phyloP scores from a whole-genome alignment of 2,797 vertebrate species.

The Mormyrops boulengeri region DNA sequence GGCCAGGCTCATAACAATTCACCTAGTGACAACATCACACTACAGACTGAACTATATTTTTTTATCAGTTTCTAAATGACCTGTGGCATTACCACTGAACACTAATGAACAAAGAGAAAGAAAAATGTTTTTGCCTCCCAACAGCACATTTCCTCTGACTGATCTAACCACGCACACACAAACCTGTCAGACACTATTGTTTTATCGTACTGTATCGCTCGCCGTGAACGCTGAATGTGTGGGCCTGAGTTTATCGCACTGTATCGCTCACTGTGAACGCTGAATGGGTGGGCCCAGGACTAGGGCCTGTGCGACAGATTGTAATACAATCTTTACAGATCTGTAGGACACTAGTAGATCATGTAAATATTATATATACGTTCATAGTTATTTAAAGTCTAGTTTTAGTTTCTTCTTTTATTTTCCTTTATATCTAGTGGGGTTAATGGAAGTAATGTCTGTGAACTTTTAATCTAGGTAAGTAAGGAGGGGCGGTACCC shows the following conservation, averaged over 20 bases:
- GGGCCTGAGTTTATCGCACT: not conserved
- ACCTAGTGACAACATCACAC: not conserved
- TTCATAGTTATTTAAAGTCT: too few species aligned
- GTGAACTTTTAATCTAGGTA: not conserved
- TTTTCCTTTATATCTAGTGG: not conserved
- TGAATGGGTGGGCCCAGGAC: too few species aligned
- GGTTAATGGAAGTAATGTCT: not conserved
- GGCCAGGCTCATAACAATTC: not conserved
- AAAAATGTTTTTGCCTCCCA: not conserved
- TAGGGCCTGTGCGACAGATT: too few species aligned
- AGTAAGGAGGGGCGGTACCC: not conserved
- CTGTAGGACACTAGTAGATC: too few species aligned
- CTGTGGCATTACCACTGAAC: not conserved
- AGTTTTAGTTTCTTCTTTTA: too few species aligned
- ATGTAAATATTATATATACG: too few species aligned
- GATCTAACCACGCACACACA: not conserved
- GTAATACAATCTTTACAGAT: too few species aligned
- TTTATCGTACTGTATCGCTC: not conserved
- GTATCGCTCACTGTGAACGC: not conserved
- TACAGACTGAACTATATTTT: not conserved
- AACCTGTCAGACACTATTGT: too few species aligned
- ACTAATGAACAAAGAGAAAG: too few species aligned
- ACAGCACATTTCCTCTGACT: not conserved
- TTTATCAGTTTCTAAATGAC: not conserved
- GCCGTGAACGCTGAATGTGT: too few species aligned